A percentile compares a stretch with the other conserved stretches of the same genome.
Evolutionary conservation across 2,888 invertebrate species (phyloP).

Genomic region (Caradrina clavipalpis): DNA sequence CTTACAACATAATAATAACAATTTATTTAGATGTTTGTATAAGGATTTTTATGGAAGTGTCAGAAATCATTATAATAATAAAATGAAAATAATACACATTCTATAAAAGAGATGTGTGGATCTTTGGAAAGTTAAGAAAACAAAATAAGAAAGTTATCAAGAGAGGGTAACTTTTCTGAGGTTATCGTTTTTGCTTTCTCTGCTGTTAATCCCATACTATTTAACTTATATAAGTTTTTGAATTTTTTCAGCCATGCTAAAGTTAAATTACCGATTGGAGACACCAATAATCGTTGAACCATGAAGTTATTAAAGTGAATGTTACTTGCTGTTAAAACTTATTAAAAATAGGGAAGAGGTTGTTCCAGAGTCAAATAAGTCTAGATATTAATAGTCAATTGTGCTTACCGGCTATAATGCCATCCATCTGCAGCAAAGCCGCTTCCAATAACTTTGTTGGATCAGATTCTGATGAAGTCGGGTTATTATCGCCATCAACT

Average conservation of each 20-base stretch:
- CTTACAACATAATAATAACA: no score
- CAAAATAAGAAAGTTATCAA: constrained; percentile 35
- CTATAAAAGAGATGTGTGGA: not conserved
- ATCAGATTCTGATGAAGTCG: constrained; percentile 93
- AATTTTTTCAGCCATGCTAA: constrained; percentile 19
- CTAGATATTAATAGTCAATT: constrained; percentile 1
- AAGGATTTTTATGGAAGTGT: not conserved
- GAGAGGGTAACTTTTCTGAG: constrained; percentile 44
- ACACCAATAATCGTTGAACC: constrained; percentile 76
- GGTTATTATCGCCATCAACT: constrained; percentile 89
- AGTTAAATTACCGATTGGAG: constrained; percentile 65
- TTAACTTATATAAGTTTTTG: not conserved
- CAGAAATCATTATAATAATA: not conserved
- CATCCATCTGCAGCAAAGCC: constrained; percentile 97
- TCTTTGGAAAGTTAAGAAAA: constrained; percentile 19
- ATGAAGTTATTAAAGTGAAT: constrained; percentile 66
- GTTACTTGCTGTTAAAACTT: constrained; percentile 11
- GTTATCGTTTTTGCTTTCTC: constrained; percentile 16
- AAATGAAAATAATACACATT: not conserved
- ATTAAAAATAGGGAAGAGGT: not conserved
- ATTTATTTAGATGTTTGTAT: not conserved
- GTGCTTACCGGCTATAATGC: constrained; percentile 94
- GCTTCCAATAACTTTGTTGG: constrained; percentile 96
- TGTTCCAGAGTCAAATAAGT: not conserved
- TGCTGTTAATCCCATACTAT: not conserved